Evolutionary conservation across 2,888 invertebrate genomes (phyloP).

Genomic region (Drosophila testacea): DNA sequence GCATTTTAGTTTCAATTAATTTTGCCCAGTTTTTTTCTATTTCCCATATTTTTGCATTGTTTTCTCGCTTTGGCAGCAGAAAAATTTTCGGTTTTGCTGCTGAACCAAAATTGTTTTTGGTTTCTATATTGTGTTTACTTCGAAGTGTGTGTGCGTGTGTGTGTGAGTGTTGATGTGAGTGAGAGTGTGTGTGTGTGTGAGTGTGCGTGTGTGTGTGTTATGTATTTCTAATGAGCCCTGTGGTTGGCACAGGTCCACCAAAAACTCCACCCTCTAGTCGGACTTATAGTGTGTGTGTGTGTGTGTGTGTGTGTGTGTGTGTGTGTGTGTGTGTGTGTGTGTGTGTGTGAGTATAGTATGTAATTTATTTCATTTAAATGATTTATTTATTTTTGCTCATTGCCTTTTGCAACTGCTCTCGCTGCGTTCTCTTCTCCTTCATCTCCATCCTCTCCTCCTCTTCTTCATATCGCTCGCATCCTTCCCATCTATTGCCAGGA

Average conservation of each 20-base stretch:
- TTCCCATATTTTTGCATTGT: background rate
- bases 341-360: constrained; percentile 11
- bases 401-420: constrained; percentile 60
- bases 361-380: constrained; percentile 77
- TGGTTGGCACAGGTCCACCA: constrained; percentile 35
- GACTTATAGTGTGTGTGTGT: constrained; percentile 2
- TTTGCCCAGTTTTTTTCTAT: constrained; percentile 7
- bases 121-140: background rate
- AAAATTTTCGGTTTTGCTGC: constrained; percentile 21
- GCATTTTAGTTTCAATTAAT: constrained; percentile 52
- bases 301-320: constrained; percentile 20
- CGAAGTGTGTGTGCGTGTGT: background rate
- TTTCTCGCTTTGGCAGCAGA: background rate
- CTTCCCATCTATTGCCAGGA: constrained; percentile 42
- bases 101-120: constrained; percentile 8
- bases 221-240: constrained; percentile 75
- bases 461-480: constrained; percentile 31
- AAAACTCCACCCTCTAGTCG: background rate
- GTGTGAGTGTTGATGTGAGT: background rate
- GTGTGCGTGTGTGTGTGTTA: constrained; percentile 8
- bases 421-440: constrained; percentile 27
- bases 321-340: constrained; percentile 13
- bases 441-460: constrained; percentile 11
- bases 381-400: constrained; percentile 79
- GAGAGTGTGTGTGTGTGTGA: constrained; percentile 12